Base-by-base conservation (phyloP, 2,888 invertebrate species). In the Dynastes maya region DNA sequence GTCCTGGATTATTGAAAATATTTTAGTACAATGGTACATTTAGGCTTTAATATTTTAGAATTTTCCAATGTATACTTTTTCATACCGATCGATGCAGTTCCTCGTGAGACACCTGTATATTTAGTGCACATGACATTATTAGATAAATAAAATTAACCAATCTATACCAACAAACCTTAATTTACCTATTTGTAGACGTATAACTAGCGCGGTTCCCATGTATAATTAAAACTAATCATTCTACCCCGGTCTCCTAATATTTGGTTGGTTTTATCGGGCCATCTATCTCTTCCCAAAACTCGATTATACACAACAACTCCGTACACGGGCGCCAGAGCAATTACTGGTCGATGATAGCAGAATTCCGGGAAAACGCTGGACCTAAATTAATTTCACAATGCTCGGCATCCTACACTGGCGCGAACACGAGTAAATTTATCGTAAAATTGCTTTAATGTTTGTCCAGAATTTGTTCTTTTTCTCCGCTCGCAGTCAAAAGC, bases 391-490 rank as follows among this genome's bases (percentile, higher is more conserved):
- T 49, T 49, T 49, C 67, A 27, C 16, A 68, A 68, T 11, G 49
- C 11, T n/a, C 49, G 22, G 49, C 22, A 9, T n/a, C 4, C 32
- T 5, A 32, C 32, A 32, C 32, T 32, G 32, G 32, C n/a, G 16
- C n/a, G n/a, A 53, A n/a, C n/a, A 49, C n/a, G 67, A 67, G 45
- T 27, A 68, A 68, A 68, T 68, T 68, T 51, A 68, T 68, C 67
- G 67, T 68, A 68, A 68, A 68, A 68, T 49, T 49, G 67, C 22
- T 68, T 68, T 49, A 68, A n/a, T 49, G 49, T 68, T 49, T 49
- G 27, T 68, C 27, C 45, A 16, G 49, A 22, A 49, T 68, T 49
- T 49, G 67, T 49, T 68, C 49, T 45, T 68, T 45, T 68, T 51
- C 67, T 49, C 49, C 8, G 11, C 11, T 68, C 22, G 49, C 49